These are phyloP conservation scores for Colletes latitarsis DNA, from an alignment of 1,140 invertebrate genomes.

Conservation along the genomic window DNA sequence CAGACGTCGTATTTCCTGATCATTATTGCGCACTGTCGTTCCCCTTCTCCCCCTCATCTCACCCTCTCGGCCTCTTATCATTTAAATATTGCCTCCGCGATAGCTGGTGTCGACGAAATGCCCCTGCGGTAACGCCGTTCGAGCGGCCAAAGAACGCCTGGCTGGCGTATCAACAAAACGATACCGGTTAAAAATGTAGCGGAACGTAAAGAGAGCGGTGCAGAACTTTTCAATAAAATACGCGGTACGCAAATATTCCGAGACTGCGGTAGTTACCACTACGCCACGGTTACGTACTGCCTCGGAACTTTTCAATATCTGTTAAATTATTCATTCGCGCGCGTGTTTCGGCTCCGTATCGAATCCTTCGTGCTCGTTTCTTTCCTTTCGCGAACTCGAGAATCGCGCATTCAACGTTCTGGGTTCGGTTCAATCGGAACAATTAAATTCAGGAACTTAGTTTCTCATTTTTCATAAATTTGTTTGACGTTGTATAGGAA, in stretches of 20 bases:
- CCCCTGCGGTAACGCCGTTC: constrained; percentile 13
- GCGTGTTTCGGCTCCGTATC: background rate
- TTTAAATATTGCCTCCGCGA: constrained; percentile 59
- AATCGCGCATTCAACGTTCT: background rate
- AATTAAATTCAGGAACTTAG: background rate
- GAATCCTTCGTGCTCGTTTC: background rate
- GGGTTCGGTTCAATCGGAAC: background rate
- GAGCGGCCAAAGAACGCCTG: constrained; percentile 3
- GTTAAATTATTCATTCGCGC: constrained; percentile 10
- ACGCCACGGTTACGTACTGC: background rate
- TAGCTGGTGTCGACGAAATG: constrained; percentile 41
- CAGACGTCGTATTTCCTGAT: constrained; percentile 53
- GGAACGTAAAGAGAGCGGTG: constrained; percentile 42
- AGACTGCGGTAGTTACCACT: background rate
- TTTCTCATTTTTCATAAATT: no score
- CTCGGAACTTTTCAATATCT: constrained; percentile 2
- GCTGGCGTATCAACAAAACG: constrained; percentile 22
- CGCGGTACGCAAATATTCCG: background rate
- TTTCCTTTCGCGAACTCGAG: background rate
- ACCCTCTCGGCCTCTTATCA: constrained; percentile 37
- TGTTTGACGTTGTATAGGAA: no score
- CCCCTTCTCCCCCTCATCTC: background rate
- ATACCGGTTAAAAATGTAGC: constrained; percentile 55
- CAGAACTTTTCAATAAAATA: constrained; percentile 29
- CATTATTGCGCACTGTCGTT: constrained; percentile 53